Base-by-base conservation (phyloP, 1,140 invertebrate genomes). In the Eueides isabella region DNA sequence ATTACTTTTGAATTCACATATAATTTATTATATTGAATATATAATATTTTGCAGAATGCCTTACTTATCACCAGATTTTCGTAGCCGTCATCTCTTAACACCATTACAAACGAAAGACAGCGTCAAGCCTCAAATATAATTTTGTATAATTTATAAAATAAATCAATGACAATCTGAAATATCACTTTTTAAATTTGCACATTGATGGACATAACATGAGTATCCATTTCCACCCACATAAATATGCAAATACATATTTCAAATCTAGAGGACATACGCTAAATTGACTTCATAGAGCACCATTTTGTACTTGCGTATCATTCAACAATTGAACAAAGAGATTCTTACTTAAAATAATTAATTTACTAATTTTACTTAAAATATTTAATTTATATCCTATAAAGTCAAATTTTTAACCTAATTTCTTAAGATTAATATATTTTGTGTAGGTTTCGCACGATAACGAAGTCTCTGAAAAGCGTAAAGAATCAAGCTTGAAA, bases 401-500 rank as follows among this genome's bases (percentile, higher is more conserved):
- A 23, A 48, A 38, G 35, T 48, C 23, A 38, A 9, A 38, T 72
- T 65, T 28, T 41, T 72, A 67, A 67, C 41, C 63, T 72, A 35
- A 77, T 74, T 74, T 75, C 31, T 79, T 76, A 76, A 75, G 69
- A 63, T 41, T 66, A 69, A 84, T 85, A 86, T 30, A 83, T 87
- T 88, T 88, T 78, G 80, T 82, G 86, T 80, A 86, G 88, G 88
- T 90, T 90, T 90, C 88, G 88, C 85, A 88, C 74, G 84, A 81
- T 85, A 90, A 90, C 88, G 88, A 90, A 90, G 76, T 80, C 73
- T 55, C 48, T 55, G 48, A 55, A 55, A 55, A 2, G 48, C 48
- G 48, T 55, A 55, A 55, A 55, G 48, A 44, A 16, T 55, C 48
- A 55, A 55, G 48, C 23, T 38, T 64, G 72, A 44, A 71, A 77